phyloP scores from a whole-genome alignment of 2,113 vertebrate genomes.

The Mesembrinibis cayennensis region DNA sequence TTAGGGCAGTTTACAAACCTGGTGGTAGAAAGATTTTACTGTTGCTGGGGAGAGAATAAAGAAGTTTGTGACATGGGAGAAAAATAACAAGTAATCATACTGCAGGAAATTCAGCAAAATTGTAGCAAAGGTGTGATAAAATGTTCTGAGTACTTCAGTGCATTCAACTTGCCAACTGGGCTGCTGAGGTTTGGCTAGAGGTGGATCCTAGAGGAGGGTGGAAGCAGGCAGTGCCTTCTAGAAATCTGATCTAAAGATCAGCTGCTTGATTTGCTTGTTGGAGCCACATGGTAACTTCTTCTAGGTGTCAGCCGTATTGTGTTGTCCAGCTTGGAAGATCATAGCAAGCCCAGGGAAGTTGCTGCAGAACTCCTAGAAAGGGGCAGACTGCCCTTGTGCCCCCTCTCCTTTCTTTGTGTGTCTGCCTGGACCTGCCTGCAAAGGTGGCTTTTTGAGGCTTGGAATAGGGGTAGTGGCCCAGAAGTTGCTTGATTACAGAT shows the following conservation, averaged over 20 bases:
- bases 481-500: not conserved
- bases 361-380: not conserved
- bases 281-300: not conserved
- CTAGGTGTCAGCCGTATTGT: not conserved
- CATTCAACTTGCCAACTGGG: rapidly evolving
- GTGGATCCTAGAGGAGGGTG: not conserved
- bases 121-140: not conserved
- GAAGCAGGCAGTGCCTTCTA: not conserved
- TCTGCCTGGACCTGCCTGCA: not conserved
- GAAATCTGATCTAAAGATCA: not conserved
- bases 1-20: not conserved
- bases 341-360: not conserved
- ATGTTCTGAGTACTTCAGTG: not conserved
- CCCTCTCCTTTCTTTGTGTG: not conserved
- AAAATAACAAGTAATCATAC: not conserved
- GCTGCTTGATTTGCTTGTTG: not conserved
- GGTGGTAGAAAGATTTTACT: not conserved
- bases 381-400: not conserved
- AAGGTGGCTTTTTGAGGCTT: not conserved
- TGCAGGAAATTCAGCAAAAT: not conserved
- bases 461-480: not conserved
- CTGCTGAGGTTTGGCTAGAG: not conserved
- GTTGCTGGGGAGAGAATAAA: not conserved
- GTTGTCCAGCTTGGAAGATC: not conserved
- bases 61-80: not conserved